Base-by-base conservation (phyloP, 2,797 vertebrate genomes). In the Australoheros facetus region DNA sequence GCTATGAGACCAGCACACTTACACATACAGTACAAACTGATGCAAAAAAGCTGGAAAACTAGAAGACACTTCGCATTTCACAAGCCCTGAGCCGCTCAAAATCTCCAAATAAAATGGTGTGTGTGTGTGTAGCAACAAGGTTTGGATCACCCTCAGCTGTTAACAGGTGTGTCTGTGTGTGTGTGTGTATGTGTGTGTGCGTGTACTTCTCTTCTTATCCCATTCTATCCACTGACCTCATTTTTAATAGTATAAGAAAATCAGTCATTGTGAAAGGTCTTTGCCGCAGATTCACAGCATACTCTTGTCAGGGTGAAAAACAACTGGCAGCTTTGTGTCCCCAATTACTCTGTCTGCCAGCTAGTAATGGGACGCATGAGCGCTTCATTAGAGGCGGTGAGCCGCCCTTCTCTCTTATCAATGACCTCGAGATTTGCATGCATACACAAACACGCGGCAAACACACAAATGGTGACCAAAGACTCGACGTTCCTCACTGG, bases 351-450 rank as follows among this genome's bases (percentile, higher is more conserved):
- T 11, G 83, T 90, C 85, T 86, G 80, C 83, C 85, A 89, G 72
- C 9, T 37, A 19, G 73, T 91, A 93, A 94, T 89, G 39, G 80
- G 82, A 88, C 32, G 78, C 91, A 92, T 88, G 85, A 89, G 86
- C 73, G 80, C 66, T 54, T 60, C 72, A 80, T 92, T 86, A 87
- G 57, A 34, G 53, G 55, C 23, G n/a, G 14, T 42, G 78, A 88
- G 55, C 42, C 53, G 39, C 55, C 53, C 53, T 53, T 69, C 56
- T 56, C 37, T 75, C 79, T 32, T 51, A 42, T 54, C 62, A 76
- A 56, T 21, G 39, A 87, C 58, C 23, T 1, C 2, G n/a, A 82
- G 74, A 86, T 87, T 79, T 83, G 71, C 84, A 75, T 79, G 56
- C 3, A 12, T 51, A 71, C 56, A 77, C 79, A 83, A 83, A 87